phyloP scores from a whole-genome alignment of 2,113 vertebrate species.

The Hippolais icterina region DNA sequence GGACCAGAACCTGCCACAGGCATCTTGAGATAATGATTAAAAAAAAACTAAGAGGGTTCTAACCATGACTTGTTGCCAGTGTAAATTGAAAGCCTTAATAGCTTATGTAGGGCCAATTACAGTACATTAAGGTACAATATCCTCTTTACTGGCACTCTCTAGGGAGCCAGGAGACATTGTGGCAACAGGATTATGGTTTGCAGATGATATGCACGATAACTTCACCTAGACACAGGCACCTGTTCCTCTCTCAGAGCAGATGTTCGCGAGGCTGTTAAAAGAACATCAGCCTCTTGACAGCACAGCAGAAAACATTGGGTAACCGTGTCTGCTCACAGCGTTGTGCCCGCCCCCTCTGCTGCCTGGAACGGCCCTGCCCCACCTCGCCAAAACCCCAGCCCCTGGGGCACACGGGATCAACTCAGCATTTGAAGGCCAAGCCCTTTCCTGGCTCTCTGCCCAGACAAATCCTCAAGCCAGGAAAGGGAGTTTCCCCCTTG shows the following conservation, averaged over 20 bases:
- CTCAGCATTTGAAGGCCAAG: not conserved
- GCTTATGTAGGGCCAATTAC: not conserved
- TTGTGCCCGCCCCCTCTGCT: not conserved
- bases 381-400: not conserved
- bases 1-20: not conserved
- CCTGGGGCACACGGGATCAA: not conserved
- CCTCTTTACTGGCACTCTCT: constrained; percentile 15
- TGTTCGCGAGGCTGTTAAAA: not conserved
- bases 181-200: constrained; percentile 18
- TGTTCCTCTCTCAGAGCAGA: constrained; percentile 21
- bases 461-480: not conserved
- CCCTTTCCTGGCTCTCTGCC: constrained; percentile 7
- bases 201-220: not conserved
- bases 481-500: not conserved
- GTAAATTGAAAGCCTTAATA: constrained; percentile 22
- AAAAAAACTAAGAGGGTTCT: not conserved
- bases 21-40: not conserved
- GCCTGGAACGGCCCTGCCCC: not conserved
- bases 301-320: not conserved
- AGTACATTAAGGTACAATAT: not conserved
- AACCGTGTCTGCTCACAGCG: accelerated
- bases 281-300: not conserved
- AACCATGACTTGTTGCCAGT: not conserved
- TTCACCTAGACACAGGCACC: constrained; percentile 29
- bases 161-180: not conserved